These are phyloP conservation scores for Musca vetustissima DNA, from an alignment of 1,140 invertebrate genomes.

Conservation along the genomic window DNA sequence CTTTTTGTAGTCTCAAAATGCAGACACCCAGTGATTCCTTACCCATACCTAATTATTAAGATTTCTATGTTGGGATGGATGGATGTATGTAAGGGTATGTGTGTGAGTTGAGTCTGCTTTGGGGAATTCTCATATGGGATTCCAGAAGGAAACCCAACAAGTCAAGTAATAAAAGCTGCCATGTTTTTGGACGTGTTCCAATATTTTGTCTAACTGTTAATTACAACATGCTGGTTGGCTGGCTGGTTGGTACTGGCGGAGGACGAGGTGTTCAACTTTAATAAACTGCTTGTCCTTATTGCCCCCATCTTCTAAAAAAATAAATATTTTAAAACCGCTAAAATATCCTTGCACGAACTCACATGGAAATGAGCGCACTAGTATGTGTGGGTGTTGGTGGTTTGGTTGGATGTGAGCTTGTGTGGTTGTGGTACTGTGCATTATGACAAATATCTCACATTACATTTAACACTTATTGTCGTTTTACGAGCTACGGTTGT, in stretches of 20 bases:
- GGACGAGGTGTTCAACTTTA: too few relatives aligned
- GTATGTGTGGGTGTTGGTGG: too few relatives aligned
- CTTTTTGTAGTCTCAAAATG: neutral
- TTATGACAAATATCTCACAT: slow-evolving; percentile 24
- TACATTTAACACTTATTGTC: slow-evolving; percentile 23
- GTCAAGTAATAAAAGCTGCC: neutral
- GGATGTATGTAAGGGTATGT: too few relatives aligned
- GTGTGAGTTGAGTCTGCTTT: too few relatives aligned
- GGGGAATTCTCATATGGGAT: too few relatives aligned
- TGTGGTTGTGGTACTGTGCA: neutral
- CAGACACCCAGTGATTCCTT: too few relatives aligned
- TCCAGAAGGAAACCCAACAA: neutral
- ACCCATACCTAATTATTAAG: neutral
- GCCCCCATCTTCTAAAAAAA: too few relatives aligned
- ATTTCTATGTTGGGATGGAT: neutral
- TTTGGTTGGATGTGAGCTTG: too few relatives aligned
- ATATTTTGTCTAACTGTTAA: slow-evolving; percentile 22
- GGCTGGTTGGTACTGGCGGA: neutral
- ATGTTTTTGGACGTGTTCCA: slow-evolving; percentile 17
- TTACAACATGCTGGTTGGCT: slow-evolving; percentile 12
- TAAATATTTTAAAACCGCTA: too few relatives aligned
- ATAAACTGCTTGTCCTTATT: too few relatives aligned
- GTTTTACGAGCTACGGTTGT: neutral
- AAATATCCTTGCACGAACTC: too few relatives aligned
- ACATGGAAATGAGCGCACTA: too few relatives aligned